phyloP scores from a whole-genome alignment of 2,888 invertebrate species.

The Stegana nigrithorax region DNA sequence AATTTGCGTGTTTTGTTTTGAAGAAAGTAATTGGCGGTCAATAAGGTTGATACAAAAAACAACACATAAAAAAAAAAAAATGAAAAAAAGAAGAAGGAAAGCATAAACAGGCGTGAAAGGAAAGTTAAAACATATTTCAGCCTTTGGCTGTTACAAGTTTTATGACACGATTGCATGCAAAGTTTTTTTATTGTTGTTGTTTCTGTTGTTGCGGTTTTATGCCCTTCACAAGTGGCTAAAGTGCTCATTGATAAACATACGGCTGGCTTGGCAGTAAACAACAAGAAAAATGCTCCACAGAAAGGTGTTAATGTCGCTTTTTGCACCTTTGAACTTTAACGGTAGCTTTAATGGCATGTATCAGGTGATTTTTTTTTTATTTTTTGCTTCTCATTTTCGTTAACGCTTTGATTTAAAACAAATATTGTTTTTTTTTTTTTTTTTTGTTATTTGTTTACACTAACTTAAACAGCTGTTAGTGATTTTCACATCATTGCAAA shows the following conservation, averaged over 20 bases:
- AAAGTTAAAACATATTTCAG: background rate
- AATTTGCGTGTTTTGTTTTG: too few relatives aligned
- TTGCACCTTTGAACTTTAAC: background rate
- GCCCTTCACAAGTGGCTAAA: too few relatives aligned
- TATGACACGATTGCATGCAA: constrained; percentile 18
- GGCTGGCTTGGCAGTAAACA: too few relatives aligned
- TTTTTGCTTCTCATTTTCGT: background rate
- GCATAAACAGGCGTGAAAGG: background rate
- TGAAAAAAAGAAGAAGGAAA: background rate
- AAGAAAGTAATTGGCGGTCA: constrained; percentile 28
- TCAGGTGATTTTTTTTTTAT: background rate
- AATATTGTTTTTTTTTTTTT: too few relatives aligned
- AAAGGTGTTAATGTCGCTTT: constrained; percentile 4
- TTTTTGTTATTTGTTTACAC: background rate
- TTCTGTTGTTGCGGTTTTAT: background rate
- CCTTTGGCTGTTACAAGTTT: constrained; percentile 31
- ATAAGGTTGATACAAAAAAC: constrained; percentile 21
- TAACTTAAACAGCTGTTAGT: too few relatives aligned
- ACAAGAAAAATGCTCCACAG: too few relatives aligned
- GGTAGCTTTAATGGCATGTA: background rate
- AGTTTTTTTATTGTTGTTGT: constrained; percentile 3
- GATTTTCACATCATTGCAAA: too few relatives aligned
- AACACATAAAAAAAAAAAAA: background rate
- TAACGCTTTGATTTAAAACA: too few relatives aligned
- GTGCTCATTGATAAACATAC: too few relatives aligned